Evolutionary conservation across 2,797 vertebrate genomes (phyloP), one percentile per base, ranked within the genome.

Genomic region (Fundulus diaphanus): DNA sequence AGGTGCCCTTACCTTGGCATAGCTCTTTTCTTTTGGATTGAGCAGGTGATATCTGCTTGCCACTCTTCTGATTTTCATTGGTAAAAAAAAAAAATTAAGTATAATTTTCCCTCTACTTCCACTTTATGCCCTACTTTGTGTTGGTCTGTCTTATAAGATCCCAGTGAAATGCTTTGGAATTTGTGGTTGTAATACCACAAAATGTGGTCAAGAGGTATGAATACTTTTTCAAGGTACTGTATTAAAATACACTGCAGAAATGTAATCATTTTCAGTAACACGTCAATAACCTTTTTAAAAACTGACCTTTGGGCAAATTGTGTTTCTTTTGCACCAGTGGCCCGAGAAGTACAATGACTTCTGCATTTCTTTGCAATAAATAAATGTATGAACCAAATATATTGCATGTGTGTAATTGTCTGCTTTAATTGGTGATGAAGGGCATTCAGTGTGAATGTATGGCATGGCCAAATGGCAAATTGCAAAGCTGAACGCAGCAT

Each of bases 401-500:
- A 35, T 74, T 90, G 85, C 87, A 88, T 91, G 88, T 71, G 15
- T 11, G 52, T n/a, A n/a, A 37, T 80, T 57, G 59, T 22, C 29
- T 82, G 82, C 79, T 80, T 87, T 49, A 46, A 80, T 69, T 85
- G 74, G 52, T 80, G 73, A 56, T 68, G 76, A 80, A 70, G 63
- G 16, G n/a, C 24, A 3, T 42, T 65, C 61, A 42, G 35, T 65
- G 61, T 65, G 37, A 65, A 35, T 83, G 80, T 85, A 15, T 73
- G 82, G 88, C 89, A 87, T 92, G 88, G 82, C 81, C 80, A 88
- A 83, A 79, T 6, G 75, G 88, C 87, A 63, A 63, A 37, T 9
- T 63, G 59, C 33, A 81, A 83, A 85, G 87, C 88, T 87, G 81
- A 81, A 74, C 42, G 77, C 82, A 86, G 89, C 92, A 92, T 91